Evolutionary conservation across 92 coral and sea anemone species (phyloP).

Genomic region (Phenganax marumi): DNA sequence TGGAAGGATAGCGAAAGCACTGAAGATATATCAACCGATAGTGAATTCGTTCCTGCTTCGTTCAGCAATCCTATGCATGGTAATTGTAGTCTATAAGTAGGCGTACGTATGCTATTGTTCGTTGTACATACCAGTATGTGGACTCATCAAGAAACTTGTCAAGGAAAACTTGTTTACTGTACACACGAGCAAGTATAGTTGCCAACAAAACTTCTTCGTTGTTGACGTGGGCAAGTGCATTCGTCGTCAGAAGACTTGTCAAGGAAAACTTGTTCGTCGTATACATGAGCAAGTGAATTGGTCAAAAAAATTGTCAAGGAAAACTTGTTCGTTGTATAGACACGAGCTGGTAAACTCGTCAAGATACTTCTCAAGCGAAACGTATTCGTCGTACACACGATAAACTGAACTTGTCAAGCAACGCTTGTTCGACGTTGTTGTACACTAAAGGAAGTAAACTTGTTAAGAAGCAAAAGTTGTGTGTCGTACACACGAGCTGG

Average conservation of each 20-base stretch:
- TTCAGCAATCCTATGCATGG: conserved; percentile 32
- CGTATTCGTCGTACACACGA: no score
- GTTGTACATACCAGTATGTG: no score
- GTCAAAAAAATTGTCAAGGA: neutral
- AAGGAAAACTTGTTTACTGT: neutral
- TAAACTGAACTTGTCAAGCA: neutral
- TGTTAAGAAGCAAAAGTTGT: no score
- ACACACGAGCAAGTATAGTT: neutral
- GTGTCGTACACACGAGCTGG: no score
- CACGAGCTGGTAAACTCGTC: no score
- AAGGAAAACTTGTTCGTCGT: neutral
- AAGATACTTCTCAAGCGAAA: no score
- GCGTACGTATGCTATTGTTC: neutral
- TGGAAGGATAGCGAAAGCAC: conserved; percentile 35
- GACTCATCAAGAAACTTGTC: neutral
- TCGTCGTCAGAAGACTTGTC: neutral
- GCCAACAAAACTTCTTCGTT: no score
- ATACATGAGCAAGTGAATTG: no score
- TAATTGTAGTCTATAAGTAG: neutral
- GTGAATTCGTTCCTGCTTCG: conserved; percentile 29
- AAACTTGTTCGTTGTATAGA: neutral
- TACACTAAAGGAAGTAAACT: no score
- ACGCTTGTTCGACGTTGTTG: no score
- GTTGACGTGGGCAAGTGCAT: no score
- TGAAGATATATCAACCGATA: conserved; percentile 28